Percentiles rank a stretch among this genome's conserved stretches.
phyloP scores from a whole-genome alignment of 2,113 vertebrate genomes.

The Oncorhynchus tshawytscha region DNA sequence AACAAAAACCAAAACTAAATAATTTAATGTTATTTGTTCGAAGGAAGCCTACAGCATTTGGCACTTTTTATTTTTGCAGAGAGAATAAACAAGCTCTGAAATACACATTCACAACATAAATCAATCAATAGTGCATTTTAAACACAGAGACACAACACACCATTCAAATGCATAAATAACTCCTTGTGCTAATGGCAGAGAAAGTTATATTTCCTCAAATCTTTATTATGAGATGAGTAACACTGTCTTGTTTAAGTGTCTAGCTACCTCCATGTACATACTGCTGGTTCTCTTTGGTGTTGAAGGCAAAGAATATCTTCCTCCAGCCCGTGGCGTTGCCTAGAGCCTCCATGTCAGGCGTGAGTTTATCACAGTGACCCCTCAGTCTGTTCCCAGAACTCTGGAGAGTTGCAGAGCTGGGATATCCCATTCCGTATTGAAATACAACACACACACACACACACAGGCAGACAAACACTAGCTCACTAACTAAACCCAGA shows the following conservation, averaged over 20 bases:
- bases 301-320: constrained; percentile 64
- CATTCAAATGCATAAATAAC: not conserved
- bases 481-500: too few species aligned
- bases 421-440: constrained; percentile 2
- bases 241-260: not conserved
- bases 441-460: constrained; percentile 20
- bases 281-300: constrained; percentile 3
- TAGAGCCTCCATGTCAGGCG: constrained; percentile 66
- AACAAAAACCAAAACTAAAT: not conserved
- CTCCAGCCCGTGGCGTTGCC: constrained; percentile 70
- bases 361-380: constrained; percentile 51
- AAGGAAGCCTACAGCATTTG: not conserved
- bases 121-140: not conserved
- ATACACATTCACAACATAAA: not conserved
- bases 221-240: not conserved
- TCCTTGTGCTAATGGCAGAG: not conserved
- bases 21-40: not conserved
- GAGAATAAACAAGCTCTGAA: not conserved
- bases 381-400: constrained; percentile 69
- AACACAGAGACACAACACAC: not conserved
- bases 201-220: not conserved
- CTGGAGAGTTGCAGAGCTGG: constrained; percentile 70
- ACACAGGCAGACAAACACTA: not conserved
- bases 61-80: not conserved
- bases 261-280: constrained; percentile 10